These are phyloP conservation scores for Drosophila percnosoma DNA, from an alignment of 2,888 invertebrate species.

Conservation along the genomic window DNA sequence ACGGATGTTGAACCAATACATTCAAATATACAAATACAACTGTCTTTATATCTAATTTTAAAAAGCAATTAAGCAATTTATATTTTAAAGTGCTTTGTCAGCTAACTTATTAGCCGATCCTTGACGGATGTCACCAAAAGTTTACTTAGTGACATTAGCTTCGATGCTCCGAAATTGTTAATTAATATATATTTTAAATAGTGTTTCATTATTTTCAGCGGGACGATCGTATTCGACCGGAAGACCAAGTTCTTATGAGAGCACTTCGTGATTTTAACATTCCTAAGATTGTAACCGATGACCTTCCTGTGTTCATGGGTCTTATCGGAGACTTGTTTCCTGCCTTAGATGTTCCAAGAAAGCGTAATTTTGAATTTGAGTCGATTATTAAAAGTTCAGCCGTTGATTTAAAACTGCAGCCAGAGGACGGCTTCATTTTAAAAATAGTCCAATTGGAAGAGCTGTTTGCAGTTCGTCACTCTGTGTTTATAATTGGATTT, in stretches of 20 bases:
- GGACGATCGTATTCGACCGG: conserved; percentile 90
- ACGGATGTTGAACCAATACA: no score
- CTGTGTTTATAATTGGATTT: conserved; percentile 94
- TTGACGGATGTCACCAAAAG: no score
- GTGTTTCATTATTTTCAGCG: conserved; percentile 84
- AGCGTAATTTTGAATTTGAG: conserved; percentile 94
- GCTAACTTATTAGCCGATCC: no score
- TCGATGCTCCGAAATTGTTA: no score
- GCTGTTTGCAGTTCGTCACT: conserved; percentile 96
- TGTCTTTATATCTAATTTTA: no score
- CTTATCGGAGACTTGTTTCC: conserved; percentile 97
- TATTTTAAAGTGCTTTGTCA: no score
- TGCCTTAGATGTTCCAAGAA: conserved; percentile 95
- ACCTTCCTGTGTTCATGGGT: conserved; percentile 96
- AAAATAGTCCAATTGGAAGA: conserved; percentile 97
- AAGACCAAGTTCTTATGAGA: conserved; percentile 97
- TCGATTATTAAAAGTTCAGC: conserved; percentile 91
- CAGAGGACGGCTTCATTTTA: conserved; percentile 94
- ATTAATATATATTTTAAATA: not conserved
- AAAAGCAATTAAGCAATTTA: no score
- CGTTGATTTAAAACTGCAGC: conserved; percentile 93
- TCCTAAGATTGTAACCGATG: conserved; percentile 97
- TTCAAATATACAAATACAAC: no score
- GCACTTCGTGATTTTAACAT: conserved; percentile 97
- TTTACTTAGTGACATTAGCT: no score